Conservation (phyloP, 2,888 invertebrate species). For the Plebejus melissa region DNA sequence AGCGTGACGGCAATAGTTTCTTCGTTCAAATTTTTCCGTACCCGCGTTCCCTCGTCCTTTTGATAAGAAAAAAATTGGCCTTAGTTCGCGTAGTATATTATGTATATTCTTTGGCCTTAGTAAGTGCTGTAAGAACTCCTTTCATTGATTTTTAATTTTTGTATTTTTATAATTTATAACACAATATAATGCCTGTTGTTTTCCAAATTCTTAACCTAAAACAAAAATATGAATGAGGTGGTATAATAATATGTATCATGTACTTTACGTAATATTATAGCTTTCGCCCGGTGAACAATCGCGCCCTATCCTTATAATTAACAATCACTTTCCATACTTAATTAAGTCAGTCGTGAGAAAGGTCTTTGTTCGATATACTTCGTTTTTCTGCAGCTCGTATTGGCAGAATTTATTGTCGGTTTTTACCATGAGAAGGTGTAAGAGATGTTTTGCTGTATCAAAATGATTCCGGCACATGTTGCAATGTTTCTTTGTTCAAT, state of each 20-base stretch:
- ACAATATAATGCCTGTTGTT: no score
- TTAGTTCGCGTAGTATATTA: no score
- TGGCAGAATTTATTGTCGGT: slow-evolving; percentile 12
- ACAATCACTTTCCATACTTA: slow-evolving; percentile 25
- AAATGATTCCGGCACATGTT: slow-evolving; percentile 13
- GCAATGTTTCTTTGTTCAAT: slow-evolving; percentile 3
- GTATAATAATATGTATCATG: no score
- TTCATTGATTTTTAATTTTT: no score
- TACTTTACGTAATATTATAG: slow-evolving; percentile 7
- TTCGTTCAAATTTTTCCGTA: no score
- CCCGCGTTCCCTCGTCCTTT: neutral
- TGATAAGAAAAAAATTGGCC: neutral
- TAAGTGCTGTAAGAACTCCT: no score
- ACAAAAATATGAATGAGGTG: no score
- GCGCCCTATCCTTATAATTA: slow-evolving; percentile 24
- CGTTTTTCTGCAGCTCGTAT: slow-evolving; percentile 19
- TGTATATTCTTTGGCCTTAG: no score
- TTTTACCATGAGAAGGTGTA: slow-evolving; percentile 23
- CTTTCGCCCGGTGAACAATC: slow-evolving; percentile 24
- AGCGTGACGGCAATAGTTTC: no score
- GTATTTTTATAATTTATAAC: no score
- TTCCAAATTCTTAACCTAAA: no score
- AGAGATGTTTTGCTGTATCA: slow-evolving; percentile 5
- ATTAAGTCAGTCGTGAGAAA: slow-evolving; percentile 25
- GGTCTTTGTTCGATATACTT: slow-evolving; percentile 15